Conservation (phyloP, 2,888 invertebrate genomes). For the Ptychoptera contaminata region DNA sequence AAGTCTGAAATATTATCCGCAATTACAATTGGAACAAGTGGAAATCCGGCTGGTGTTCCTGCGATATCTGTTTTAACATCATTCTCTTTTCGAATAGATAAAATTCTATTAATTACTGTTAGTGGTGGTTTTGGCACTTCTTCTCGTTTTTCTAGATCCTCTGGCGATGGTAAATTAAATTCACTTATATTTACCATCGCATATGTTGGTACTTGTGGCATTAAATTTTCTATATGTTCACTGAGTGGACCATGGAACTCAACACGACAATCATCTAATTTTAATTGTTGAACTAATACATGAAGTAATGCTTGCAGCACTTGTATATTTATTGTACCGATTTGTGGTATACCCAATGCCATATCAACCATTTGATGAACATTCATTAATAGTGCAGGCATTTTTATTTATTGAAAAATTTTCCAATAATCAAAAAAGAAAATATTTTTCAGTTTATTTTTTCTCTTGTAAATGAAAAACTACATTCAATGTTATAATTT, state of each 20-base stretch:
- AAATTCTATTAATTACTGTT: conserved; percentile 21
- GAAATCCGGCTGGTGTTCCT: conserved; percentile 3
- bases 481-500: too few relatives aligned
- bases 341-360: conserved; percentile 57
- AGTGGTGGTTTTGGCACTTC: conserved; percentile 13
- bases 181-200: conserved; percentile 24
- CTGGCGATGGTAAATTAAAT: conserved; percentile 14
- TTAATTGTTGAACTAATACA: conserved; percentile 36
- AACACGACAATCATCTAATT: conserved; percentile 38
- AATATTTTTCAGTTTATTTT: too few relatives aligned
- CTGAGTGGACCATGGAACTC: conserved; percentile 41
- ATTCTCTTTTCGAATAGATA: conserved; percentile 22
- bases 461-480: too few relatives aligned
- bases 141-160: neutral
- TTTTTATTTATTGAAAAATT: too few relatives aligned
- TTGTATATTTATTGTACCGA: conserved; percentile 60
- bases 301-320: conserved; percentile 59
- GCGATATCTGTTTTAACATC: conserved; percentile 21
- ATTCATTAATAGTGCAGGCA: conserved; percentile 25
- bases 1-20: conserved; percentile 7
- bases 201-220: conserved; percentile 18
- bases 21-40: neutral
- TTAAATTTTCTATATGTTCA: conserved; percentile 2
- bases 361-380: conserved; percentile 56
- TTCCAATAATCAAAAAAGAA: too few relatives aligned